Evolutionary conservation across 92 coral and sea anemone species (phyloP).

Genomic region (Palythoa grandiflora): DNA sequence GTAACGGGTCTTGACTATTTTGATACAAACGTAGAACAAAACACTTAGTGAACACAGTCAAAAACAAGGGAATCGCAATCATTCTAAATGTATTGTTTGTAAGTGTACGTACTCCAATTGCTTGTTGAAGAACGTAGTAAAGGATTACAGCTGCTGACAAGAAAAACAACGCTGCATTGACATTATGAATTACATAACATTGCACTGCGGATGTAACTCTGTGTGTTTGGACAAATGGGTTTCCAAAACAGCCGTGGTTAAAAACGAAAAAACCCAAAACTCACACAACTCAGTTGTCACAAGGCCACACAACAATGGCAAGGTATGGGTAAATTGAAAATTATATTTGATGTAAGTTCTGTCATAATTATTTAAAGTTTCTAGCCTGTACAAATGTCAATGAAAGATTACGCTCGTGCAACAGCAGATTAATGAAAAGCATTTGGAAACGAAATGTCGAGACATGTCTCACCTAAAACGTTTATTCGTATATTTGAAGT

Average conservation of each 20-base stretch:
- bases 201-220: slow-evolving; percentile 58
- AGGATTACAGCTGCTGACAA: slow-evolving; percentile 59
- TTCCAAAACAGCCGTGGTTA: slow-evolving; percentile 60
- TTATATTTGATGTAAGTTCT: not conserved
- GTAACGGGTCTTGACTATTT: not conserved
- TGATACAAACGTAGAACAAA: not conserved
- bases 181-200: slow-evolving; percentile 64
- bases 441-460: not conserved
- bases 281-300: slow-evolving; percentile 53
- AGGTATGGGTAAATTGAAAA: slow-evolving; percentile 28
- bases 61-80: not conserved
- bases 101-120: slow-evolving; percentile 57
- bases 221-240: slow-evolving; percentile 70
- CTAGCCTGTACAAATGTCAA: not conserved
- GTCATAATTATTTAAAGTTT: not conserved
- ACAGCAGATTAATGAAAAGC: not conserved
- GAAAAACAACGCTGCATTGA: slow-evolving; percentile 57
- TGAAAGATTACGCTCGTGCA: not conserved
- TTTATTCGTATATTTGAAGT: too few species aligned
- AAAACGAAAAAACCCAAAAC: slow-evolving; percentile 47
- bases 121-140: slow-evolving; percentile 31
- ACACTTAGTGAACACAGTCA: slow-evolving; percentile 1
- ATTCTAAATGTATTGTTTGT: not conserved
- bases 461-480: too few species aligned
- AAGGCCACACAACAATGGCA: slow-evolving; percentile 50